Evolutionary conservation across 2,888 invertebrate species (phyloP).

Genomic region (Petrolisthes cinctipes): DNA sequence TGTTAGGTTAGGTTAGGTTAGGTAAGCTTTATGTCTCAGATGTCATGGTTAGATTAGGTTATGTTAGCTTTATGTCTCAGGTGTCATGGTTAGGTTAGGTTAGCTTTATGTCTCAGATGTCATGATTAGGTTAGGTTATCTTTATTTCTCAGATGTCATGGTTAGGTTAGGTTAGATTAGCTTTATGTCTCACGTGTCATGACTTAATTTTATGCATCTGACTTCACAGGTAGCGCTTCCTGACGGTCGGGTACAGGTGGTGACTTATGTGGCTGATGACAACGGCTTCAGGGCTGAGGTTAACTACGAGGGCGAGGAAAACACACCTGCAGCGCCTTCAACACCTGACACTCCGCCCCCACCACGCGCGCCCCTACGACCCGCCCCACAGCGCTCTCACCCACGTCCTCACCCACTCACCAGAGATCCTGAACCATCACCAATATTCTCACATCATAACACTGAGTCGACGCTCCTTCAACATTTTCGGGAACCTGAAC

Average conservation of each 20-base stretch:
- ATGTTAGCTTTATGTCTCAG: too few relatives aligned
- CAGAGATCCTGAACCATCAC: neutral
- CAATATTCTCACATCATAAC: neutral
- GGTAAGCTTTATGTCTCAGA: too few relatives aligned
- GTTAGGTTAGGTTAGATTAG: too few relatives aligned
- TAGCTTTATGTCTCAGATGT: too few relatives aligned
- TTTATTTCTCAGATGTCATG: too few relatives aligned
- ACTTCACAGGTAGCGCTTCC: slow-evolving; percentile 60
- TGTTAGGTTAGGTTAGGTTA: too few relatives aligned
- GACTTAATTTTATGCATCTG: too few relatives aligned
- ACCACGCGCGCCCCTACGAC: neutral
- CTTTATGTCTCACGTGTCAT: too few relatives aligned
- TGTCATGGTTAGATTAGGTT: too few relatives aligned
- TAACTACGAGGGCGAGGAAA: slow-evolving; percentile 51
- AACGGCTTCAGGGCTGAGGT: slow-evolving; percentile 62
- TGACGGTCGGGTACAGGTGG: slow-evolving; percentile 58
- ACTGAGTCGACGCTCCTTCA: neutral
- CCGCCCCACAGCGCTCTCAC: neutral
- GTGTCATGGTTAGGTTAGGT: too few relatives aligned
- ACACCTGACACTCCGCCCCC: neutral
- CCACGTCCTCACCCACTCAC: neutral
- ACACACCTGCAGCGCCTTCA: neutral
- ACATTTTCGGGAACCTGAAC: neutral
- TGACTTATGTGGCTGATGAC: slow-evolving; percentile 61
- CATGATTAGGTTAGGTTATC: too few relatives aligned